These are phyloP conservation scores for Polyommatus icarus DNA, from an alignment of 2,888 invertebrate species.

Conservation along the genomic window DNA sequence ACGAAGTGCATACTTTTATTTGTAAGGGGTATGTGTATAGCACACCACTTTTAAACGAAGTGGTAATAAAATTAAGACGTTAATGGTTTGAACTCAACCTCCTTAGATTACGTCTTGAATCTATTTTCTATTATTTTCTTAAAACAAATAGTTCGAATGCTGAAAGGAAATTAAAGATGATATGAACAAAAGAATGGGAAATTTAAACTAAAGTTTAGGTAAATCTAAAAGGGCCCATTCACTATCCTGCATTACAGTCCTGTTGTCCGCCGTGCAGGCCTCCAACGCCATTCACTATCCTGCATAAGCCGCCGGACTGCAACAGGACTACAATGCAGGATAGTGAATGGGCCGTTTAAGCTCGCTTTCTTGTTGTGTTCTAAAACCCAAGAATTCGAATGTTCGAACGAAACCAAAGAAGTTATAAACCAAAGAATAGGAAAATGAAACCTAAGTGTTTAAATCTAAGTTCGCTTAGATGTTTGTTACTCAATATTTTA, in stretches of 20 bases:
- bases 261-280: no score
- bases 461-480: constrained; percentile 31
- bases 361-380: not conserved
- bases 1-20: no score
- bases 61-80: not conserved
- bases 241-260: no score
- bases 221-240: no score
- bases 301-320: no score
- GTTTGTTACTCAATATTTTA: constrained; percentile 47
- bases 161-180: not conserved
- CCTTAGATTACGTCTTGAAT: not conserved
- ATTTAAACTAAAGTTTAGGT: not conserved
- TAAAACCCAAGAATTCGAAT: constrained; percentile 5
- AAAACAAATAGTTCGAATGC: not conserved
- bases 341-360: no score
- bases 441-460: constrained; percentile 52
- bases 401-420: constrained; percentile 1
- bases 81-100: not conserved
- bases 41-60: not conserved
- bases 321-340: no score
- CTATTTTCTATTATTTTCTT: not conserved
- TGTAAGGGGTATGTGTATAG: not conserved
- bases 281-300: no score
- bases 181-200: not conserved
- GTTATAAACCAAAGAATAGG: constrained; percentile 29